Percentiles rank a stretch among this genome's conserved stretches.
These are phyloP conservation scores for Tinea semifulvella DNA, from an alignment of 2,888 invertebrate species.

Conservation along the genomic window DNA sequence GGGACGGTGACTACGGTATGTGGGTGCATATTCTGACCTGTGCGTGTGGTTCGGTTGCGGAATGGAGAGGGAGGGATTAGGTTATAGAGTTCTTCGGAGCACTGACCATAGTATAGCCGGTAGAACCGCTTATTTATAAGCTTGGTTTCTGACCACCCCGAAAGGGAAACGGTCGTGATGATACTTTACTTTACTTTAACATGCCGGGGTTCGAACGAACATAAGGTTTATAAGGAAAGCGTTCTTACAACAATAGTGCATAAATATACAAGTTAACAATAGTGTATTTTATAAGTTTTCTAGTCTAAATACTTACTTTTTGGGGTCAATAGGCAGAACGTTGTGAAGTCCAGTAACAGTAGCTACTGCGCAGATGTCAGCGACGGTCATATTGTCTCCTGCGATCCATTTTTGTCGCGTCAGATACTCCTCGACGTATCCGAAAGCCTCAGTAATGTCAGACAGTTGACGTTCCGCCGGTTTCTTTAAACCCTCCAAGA, in stretches of 20 bases:
- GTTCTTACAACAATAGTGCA: background rate
- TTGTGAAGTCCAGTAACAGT: slow-evolving; percentile 30
- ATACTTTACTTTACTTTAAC: too few species aligned
- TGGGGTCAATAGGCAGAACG: slow-evolving; percentile 30
- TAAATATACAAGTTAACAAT: background rate
- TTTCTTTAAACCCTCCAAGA: slow-evolving; percentile 33
- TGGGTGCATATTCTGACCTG: too few species aligned
- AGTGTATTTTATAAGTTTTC: background rate
- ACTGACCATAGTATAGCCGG: too few species aligned
- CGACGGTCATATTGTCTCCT: slow-evolving; percentile 57
- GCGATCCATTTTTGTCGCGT: slow-evolving; percentile 53
- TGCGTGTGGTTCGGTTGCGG: too few species aligned
- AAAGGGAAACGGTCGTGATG: too few species aligned
- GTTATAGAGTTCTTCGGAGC: too few species aligned
- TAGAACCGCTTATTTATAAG: too few species aligned
- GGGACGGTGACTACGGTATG: too few species aligned
- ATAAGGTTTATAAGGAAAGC: too few species aligned
- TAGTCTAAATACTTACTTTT: slow-evolving; percentile 26
- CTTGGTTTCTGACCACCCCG: too few species aligned
- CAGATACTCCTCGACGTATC: slow-evolving; percentile 52
- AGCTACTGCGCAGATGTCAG: slow-evolving; percentile 54
- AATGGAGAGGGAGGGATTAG: too few species aligned
- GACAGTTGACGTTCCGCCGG: slow-evolving; percentile 36
- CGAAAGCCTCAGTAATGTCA: slow-evolving; percentile 47
- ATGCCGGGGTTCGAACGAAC: too few species aligned